These are phyloP conservation scores for Gobio occitaniae DNA, from an alignment of 2,797 vertebrate species.

Conservation along the genomic window DNA sequence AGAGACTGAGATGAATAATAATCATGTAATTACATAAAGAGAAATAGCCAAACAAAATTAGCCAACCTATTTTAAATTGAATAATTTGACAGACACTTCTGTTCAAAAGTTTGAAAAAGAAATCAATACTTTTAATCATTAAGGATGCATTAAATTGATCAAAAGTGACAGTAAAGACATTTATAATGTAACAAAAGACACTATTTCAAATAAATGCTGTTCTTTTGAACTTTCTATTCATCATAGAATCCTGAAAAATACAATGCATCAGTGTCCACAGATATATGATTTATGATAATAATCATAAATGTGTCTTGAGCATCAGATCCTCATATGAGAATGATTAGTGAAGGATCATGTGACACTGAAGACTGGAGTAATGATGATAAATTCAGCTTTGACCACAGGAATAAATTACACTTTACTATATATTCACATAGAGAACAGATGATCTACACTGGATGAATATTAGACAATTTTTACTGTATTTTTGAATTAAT, in stretches of 20 bases:
- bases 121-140: neutral
- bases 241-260: neutral
- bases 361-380: too few relatives aligned
- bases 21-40: neutral
- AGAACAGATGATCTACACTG: accelerated
- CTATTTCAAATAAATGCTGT: neutral
- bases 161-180: too few relatives aligned
- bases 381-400: neutral
- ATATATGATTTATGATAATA: too few relatives aligned
- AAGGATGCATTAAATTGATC: neutral
- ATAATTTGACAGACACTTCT: neutral
- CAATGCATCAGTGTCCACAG: neutral
- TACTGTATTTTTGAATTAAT: neutral
- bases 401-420: neutral
- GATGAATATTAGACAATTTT: neutral
- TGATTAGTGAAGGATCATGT: neutral
- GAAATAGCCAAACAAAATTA: neutral
- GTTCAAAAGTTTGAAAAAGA: neutral
- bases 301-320: too few relatives aligned
- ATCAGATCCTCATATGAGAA: neutral
- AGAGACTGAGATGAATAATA: neutral
- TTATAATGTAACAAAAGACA: neutral
- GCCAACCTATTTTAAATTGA: too few relatives aligned
- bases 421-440: too few relatives aligned
- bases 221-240: neutral